A percentile compares a stretch with the other conserved stretches of the same genome.
phyloP scores from a whole-genome alignment of 64 coral and sea anemone genomes.

The Actinia tenebrosa region DNA sequence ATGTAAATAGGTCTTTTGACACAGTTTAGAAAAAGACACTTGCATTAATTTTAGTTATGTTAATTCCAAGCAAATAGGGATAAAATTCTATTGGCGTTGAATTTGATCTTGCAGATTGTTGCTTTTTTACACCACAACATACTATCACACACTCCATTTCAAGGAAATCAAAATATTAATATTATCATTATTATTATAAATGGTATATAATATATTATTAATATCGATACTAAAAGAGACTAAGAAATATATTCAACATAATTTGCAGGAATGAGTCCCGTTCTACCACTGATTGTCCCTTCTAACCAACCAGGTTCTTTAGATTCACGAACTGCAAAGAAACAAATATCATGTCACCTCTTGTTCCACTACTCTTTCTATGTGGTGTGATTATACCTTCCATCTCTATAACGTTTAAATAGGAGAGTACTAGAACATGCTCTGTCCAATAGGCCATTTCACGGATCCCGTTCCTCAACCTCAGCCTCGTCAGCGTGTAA shows the following conservation, averaged over 20 bases:
- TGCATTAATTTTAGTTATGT: too few relatives aligned
- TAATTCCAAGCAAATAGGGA: not conserved
- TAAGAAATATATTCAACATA: slow-evolving; percentile 86
- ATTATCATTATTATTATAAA: slow-evolving; percentile 27
- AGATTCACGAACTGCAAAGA: slow-evolving; percentile 78
- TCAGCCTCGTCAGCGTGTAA: too few relatives aligned
- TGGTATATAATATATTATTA: slow-evolving; percentile 23
- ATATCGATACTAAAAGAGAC: slow-evolving; percentile 3
- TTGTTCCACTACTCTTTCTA: not conserved
- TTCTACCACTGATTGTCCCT: slow-evolving; percentile 87
- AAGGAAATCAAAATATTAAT: slow-evolving; percentile 1
- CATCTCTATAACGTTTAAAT: too few relatives aligned
- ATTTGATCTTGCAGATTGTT: not conserved
- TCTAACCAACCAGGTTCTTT: slow-evolving; percentile 99
- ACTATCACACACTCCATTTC: not conserved
- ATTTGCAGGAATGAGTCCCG: slow-evolving; percentile 88
- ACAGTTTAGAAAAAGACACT: too few relatives aligned
- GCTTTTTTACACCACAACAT: not conserved
- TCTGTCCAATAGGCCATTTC: too few relatives aligned
- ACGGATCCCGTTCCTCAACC: too few relatives aligned
- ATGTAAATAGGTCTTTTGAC: too few relatives aligned
- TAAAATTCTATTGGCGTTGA: not conserved
- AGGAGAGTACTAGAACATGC: too few relatives aligned
- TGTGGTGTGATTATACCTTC: too few relatives aligned
- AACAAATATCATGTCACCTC: not conserved